These are phyloP conservation scores for Scyliorhinus canicula DNA, from an alignment of 2,797 vertebrate species.

Conservation along the genomic window DNA sequence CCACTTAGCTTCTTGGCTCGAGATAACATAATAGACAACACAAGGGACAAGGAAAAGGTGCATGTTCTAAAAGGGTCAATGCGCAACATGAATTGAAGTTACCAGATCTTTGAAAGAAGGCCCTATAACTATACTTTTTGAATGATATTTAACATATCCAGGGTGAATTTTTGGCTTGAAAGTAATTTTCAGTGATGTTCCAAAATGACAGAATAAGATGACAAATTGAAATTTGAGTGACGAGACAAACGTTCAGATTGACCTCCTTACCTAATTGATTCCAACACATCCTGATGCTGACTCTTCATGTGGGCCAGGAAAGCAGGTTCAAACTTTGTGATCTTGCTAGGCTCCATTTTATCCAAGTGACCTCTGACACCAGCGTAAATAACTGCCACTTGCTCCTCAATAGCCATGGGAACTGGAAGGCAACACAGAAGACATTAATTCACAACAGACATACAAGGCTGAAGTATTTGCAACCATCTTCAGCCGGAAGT, in stretches of 20 bases:
- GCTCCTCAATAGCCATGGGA: constrained; percentile 98
- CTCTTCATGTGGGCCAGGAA: constrained; percentile 85
- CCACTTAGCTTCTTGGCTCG: neutral
- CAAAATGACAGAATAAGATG: neutral
- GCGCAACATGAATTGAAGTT: neutral
- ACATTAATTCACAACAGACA: constrained; percentile 16
- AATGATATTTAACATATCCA: neutral
- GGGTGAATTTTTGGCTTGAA: neutral
- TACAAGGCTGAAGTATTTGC: neutral
- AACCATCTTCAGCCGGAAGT: neutral
- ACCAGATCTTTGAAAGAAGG: neutral
- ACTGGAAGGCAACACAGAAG: constrained; percentile 46
- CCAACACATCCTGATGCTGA: constrained; percentile 81
- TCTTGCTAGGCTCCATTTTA: constrained; percentile 96
- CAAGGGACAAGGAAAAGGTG: neutral
- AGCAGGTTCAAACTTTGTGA: constrained; percentile 88
- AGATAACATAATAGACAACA: neutral
- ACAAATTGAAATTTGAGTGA: neutral
- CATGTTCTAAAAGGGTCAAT: neutral
- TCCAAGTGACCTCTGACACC: constrained; percentile 92
- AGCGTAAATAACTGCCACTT: constrained; percentile 92
- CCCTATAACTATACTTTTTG: neutral
- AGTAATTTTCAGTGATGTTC: neutral
- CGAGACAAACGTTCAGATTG: neutral
- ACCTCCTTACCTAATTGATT: constrained; percentile 68